Conservation (phyloP, 2,888 invertebrate genomes). For the Allygus modestus region DNA sequence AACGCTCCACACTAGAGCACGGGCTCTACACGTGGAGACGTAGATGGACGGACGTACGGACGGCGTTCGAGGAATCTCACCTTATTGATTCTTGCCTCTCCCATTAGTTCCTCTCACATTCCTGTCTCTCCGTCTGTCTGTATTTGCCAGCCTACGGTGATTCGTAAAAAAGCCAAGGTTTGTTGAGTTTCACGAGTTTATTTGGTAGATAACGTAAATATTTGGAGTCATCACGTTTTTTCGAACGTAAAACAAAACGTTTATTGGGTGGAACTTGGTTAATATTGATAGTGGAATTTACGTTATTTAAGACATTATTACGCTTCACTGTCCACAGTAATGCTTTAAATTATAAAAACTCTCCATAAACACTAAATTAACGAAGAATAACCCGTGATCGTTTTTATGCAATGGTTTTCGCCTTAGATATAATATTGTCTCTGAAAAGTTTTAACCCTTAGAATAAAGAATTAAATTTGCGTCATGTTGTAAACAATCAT, state of each 20-base stretch:
- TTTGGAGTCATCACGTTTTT: not conserved
- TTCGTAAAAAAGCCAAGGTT: constrained; percentile 56
- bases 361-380: no score
- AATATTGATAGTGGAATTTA: no score
- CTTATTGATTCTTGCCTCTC: constrained; percentile 56
- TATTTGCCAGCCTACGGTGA: constrained; percentile 37
- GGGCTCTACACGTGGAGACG: not conserved
- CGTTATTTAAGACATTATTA: no score
- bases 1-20: not conserved
- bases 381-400: no score
- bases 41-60: not conserved
- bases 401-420: no score
- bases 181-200: constrained; percentile 33
- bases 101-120: constrained; percentile 54
- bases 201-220: constrained; percentile 9
- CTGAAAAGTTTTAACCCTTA: no score
- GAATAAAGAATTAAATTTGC: no score
- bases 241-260: not conserved
- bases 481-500: no score
- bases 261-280: no score
- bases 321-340: no score
- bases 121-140: constrained; percentile 36
- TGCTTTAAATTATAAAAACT: no score
- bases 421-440: no score
- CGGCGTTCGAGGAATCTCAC: constrained; percentile 50